Conservation (phyloP, 2,797 vertebrate species). For the Lophius americanus region DNA sequence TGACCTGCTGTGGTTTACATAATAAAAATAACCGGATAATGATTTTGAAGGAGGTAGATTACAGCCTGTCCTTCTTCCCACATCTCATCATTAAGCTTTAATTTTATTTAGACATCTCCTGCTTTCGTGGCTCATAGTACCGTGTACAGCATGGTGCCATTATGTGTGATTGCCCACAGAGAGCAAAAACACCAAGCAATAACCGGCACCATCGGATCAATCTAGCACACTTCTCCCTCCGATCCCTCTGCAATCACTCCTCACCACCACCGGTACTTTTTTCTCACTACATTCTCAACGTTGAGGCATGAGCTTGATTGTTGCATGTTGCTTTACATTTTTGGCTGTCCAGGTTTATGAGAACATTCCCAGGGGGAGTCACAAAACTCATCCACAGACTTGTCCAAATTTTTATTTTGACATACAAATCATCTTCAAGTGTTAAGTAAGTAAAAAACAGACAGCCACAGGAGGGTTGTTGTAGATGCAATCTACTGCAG, state of each 20-base stretch:
- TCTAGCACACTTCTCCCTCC: constrained; percentile 56
- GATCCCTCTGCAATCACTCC: constrained; percentile 62
- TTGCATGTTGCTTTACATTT: constrained; percentile 6
- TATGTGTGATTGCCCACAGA: constrained; percentile 53
- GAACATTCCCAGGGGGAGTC: constrained; percentile 9
- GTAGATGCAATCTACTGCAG: constrained; percentile 66
- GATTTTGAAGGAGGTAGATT: constrained; percentile 16
- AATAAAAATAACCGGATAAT: no score
- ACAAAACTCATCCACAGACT: constrained; percentile 49
- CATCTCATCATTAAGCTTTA: constrained; percentile 64
- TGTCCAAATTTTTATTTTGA: constrained; percentile 41
- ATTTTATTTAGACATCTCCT: constrained; percentile 33
- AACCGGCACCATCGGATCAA: constrained; percentile 66
- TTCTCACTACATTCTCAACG: constrained; percentile 27
- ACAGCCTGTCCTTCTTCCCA: constrained; percentile 28
- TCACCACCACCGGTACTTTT: constrained; percentile 48
- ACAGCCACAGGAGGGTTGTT: constrained; percentile 54
- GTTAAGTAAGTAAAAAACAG: constrained; percentile 47
- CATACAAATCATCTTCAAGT: constrained; percentile 44
- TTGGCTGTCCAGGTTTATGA: constrained; percentile 44
- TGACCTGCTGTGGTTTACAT: background rate
- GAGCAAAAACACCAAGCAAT: constrained; percentile 64
- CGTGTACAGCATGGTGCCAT: constrained; percentile 25
- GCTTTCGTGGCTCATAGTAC: constrained; percentile 48
- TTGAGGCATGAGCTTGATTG: constrained; percentile 22